A percentile compares a stretch with the other conserved stretches of the same genome.
Conservation (phyloP, 1,140 invertebrate species). For the Drosophila mauritiana region DNA sequence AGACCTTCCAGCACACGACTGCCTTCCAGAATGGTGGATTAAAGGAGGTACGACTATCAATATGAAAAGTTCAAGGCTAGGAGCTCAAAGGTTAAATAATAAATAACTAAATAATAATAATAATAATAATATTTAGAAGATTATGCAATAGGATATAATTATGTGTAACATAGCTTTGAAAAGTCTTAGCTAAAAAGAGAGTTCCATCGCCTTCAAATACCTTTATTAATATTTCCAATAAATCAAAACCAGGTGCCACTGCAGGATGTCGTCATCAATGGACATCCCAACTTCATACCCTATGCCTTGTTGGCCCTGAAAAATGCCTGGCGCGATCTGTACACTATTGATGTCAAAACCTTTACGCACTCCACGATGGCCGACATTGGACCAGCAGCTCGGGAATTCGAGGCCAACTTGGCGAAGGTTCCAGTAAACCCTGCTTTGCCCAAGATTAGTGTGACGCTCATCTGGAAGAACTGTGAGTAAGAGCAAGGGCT, state of each 20-base stretch:
- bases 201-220: too few relatives aligned
- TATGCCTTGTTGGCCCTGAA: constrained; percentile 80
- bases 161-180: too few relatives aligned
- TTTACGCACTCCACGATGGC: constrained; percentile 82
- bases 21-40: constrained; percentile 69
- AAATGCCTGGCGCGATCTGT: constrained; percentile 76
- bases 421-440: constrained; percentile 52
- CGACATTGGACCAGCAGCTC: constrained; percentile 72
- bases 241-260: constrained; percentile 59
- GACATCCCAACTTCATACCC: constrained; percentile 83
- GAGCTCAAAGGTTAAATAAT: background rate
- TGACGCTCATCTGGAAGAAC: constrained; percentile 83
- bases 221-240: background rate
- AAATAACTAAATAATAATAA: too few relatives aligned
- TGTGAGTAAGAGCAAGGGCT: constrained; percentile 48
- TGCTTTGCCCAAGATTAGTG: constrained; percentile 70
- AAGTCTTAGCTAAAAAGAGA: too few relatives aligned
- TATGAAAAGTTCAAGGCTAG: background rate
- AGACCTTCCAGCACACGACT: constrained; percentile 61
- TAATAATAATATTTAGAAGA: background rate
- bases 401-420: constrained; percentile 72
- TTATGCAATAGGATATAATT: background rate
- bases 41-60: constrained; percentile 53
- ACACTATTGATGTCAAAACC: constrained; percentile 77
- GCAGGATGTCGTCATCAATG: constrained; percentile 82